These are phyloP conservation scores for Holacanthella duospinosa DNA, from an alignment of 2,888 invertebrate species.

Conservation along the genomic window DNA sequence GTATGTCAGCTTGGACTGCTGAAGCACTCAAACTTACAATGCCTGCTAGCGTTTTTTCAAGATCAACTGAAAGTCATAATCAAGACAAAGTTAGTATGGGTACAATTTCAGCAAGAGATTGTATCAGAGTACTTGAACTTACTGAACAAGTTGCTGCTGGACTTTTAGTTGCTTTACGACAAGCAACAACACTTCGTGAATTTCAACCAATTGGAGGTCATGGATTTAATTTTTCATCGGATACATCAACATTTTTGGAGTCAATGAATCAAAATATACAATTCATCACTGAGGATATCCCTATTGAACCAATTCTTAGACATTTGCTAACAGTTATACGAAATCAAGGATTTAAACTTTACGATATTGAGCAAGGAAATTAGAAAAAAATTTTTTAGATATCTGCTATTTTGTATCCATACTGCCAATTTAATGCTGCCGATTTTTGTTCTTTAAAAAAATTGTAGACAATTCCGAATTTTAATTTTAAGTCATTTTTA, in stretches of 20 bases:
- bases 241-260: background rate
- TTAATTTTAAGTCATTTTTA: too few species aligned
- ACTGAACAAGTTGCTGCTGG: constrained; percentile 11
- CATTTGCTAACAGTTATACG: background rate
- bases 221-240: background rate
- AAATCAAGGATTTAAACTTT: background rate
- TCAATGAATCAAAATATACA: background rate
- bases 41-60: constrained; percentile 12
- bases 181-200: constrained; percentile 4
- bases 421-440: too few species aligned
- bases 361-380: too few species aligned
- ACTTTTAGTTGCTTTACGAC: constrained; percentile 5
- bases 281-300: constrained; percentile 5
- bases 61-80: constrained; percentile 12
- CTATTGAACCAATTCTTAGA: background rate
- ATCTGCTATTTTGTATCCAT: too few species aligned
- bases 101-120: constrained; percentile 11
- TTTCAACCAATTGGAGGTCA: background rate
- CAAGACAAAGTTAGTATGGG: constrained; percentile 16
- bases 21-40: constrained; percentile 12
- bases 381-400: too few species aligned
- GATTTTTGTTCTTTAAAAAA: too few species aligned
- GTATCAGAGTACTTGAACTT: constrained; percentile 9
- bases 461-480: too few species aligned
- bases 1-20: constrained; percentile 9